A percentile compares a stretch with the other conserved stretches of the same genome.
Conservation (phyloP, 2,888 invertebrate species). For the Stenotaenia linearis region DNA sequence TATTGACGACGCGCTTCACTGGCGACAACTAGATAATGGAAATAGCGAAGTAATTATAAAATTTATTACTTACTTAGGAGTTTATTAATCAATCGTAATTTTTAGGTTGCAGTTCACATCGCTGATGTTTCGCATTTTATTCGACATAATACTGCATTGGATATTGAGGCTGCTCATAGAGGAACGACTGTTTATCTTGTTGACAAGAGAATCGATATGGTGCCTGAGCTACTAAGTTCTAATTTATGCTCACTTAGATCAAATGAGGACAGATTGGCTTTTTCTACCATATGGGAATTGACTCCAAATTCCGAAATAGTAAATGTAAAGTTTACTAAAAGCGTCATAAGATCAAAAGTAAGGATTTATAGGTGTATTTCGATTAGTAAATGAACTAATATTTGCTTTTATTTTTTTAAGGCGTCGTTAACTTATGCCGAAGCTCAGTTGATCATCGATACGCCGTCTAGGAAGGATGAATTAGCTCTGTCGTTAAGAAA, state of each 20-base stretch:
- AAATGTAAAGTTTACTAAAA: conserved; percentile 78
- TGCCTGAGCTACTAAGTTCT: conserved; percentile 80
- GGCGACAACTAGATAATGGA: conserved; percentile 64
- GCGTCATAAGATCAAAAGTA: conserved; percentile 67
- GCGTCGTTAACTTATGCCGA: conserved; percentile 96
- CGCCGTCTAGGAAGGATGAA: conserved; percentile 61
- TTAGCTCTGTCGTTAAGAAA: conserved; percentile 70
- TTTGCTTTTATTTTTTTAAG: conserved; percentile 38
- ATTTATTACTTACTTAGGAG: too few relatives aligned
- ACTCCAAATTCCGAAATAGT: conserved; percentile 75
- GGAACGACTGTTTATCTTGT: conserved; percentile 96
- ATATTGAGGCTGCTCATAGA: conserved; percentile 84
- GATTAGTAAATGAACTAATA: neutral
- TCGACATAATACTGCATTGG: conserved; percentile 82
- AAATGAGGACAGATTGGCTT: conserved; percentile 81
- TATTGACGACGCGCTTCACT: conserved; percentile 97
- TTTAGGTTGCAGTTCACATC: conserved; percentile 88
- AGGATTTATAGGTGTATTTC: neutral
- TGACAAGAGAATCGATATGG: conserved; percentile 87
- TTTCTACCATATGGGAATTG: conserved; percentile 93
- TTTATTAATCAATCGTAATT: conserved; percentile 28
- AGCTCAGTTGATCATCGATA: conserved; percentile 91
- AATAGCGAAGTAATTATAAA: conserved; percentile 57
- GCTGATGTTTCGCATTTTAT: conserved; percentile 98
- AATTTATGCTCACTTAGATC: conserved; percentile 92